Evolutionary conservation across 2,797 vertebrate genomes (phyloP).

Genomic region (Lepidocolaptes lacrymiger): DNA sequence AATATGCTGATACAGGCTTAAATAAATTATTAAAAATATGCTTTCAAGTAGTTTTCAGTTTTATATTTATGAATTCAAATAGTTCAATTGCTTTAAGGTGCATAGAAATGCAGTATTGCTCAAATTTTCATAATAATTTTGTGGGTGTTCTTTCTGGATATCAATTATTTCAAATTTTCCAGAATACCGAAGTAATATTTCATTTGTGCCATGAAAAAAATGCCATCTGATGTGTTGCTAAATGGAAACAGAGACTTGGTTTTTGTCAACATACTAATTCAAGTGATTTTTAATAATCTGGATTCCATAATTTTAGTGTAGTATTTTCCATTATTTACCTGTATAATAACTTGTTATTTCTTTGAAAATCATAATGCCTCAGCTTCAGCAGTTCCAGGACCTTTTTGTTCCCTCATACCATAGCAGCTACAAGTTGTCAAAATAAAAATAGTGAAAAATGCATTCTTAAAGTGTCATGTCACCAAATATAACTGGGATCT

Average conservation of each 20-base stretch:
- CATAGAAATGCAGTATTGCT: background rate
- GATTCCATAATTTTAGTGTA: background rate
- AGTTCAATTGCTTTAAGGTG: background rate
- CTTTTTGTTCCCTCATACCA: background rate
- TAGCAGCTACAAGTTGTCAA: background rate
- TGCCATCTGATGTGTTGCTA: background rate
- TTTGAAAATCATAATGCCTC: background rate
- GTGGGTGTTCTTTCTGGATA: background rate
- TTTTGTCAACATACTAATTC: background rate
- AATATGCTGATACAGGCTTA: background rate
- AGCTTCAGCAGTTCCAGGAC: background rate
- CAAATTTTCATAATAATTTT: background rate
- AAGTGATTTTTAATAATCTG: background rate
- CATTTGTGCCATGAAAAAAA: background rate
- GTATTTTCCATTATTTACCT: background rate
- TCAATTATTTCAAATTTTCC: background rate
- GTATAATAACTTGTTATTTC: background rate
- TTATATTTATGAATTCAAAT: background rate
- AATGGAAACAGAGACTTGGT: background rate
- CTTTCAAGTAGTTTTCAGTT: background rate
- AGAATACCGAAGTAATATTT: background rate
- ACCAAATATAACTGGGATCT: background rate
- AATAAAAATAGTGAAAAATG: background rate
- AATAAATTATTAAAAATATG: background rate
- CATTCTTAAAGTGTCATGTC: background rate